A percentile compares a stretch with the other conserved stretches of the same genome.
phyloP scores from a whole-genome alignment of 2,797 vertebrate genomes.

The Pteropus rufus region DNA sequence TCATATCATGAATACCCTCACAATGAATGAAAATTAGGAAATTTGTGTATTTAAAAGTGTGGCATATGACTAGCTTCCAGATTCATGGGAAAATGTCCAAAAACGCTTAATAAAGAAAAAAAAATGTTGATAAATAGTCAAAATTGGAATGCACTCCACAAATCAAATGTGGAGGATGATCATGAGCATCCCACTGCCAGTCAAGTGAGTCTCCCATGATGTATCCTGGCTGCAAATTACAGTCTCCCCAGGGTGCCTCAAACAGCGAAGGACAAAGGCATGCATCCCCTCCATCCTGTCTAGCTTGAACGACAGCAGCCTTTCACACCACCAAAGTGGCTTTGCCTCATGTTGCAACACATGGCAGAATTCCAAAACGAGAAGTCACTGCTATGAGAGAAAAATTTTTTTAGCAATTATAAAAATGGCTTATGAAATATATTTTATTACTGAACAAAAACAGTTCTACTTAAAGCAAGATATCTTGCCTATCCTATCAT shows the following conservation, averaged over 20 bases:
- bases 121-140: not conserved
- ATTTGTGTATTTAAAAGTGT: not conserved
- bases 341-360: not conserved
- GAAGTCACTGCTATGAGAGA: too few relatives aligned
- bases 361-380: not conserved
- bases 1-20: not conserved
- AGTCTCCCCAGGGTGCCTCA: not conserved
- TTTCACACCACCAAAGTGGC: not conserved
- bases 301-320: not conserved
- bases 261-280: too few relatives aligned
- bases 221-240: not conserved
- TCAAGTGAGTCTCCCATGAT: not conserved
- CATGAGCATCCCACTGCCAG: fast-evolving
- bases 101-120: not conserved
- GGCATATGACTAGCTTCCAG: not conserved
- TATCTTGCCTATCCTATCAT: not conserved
- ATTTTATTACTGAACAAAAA: not conserved
- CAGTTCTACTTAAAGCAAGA: not conserved
- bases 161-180: not conserved
- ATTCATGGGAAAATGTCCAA: not conserved
- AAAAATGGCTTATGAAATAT: not conserved
- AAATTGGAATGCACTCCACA: not conserved
- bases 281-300: fast-evolving
- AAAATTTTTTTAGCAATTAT: not conserved
- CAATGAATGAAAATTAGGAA: not conserved